These are phyloP conservation scores for Thermophis baileyi DNA, from an alignment of 2,113 vertebrate species.

Conservation along the genomic window DNA sequence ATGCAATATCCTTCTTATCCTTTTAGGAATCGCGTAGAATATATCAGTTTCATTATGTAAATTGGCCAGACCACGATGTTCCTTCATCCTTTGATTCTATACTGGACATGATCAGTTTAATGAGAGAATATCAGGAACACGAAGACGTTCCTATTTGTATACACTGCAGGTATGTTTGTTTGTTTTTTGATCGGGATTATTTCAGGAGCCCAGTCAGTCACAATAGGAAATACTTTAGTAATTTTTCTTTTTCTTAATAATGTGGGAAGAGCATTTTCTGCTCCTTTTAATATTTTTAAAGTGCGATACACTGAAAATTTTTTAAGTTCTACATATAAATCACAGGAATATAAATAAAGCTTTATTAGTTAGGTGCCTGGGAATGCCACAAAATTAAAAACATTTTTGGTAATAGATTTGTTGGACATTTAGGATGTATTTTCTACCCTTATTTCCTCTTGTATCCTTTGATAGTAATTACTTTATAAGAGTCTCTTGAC, in stretches of 20 bases:
- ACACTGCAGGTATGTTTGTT: constrained; percentile 86
- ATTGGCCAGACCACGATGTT: constrained; percentile 98
- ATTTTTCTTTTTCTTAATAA: too few relatives aligned
- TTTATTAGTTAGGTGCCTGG: background rate
- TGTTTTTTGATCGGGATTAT: background rate
- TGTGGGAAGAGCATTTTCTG: background rate
- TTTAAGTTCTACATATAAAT: background rate
- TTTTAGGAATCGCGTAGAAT: constrained; percentile 86
- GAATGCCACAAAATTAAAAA: background rate
- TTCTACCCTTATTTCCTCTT: background rate
- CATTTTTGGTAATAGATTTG: background rate
- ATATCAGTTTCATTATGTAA: constrained; percentile 96
- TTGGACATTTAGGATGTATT: background rate
- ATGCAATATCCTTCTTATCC: background rate
- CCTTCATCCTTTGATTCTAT: constrained; percentile 98
- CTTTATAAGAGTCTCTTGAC: background rate
- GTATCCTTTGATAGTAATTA: background rate
- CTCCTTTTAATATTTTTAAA: background rate
- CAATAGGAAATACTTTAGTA: background rate
- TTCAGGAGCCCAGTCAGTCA: background rate
- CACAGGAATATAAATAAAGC: background rate
- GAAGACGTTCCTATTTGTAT: constrained; percentile 94
- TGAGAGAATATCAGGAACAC: constrained; percentile 95
- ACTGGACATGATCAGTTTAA: constrained; percentile 95
- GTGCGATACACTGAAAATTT: background rate